Conservation (phyloP, 2,888 invertebrate species). For the Mythimna vitellina region DNA sequence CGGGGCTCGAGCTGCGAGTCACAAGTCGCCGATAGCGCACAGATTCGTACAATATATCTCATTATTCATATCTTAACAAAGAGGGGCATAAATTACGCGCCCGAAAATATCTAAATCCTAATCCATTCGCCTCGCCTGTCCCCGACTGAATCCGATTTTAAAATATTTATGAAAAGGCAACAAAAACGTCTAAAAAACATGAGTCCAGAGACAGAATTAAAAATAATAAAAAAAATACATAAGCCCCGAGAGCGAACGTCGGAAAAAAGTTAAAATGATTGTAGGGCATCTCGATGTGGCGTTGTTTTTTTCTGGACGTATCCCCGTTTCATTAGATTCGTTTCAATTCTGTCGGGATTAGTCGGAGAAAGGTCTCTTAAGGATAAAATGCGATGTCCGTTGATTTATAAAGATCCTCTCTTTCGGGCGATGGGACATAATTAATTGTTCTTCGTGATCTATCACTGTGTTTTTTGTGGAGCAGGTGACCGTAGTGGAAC, state of each 20-base stretch:
- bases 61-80: slow-evolving; percentile 90
- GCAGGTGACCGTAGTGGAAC: slow-evolving; percentile 71
- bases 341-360: slow-evolving; percentile 89
- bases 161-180: slow-evolving; percentile 90
- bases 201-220: slow-evolving; percentile 87
- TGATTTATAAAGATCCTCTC: slow-evolving; percentile 87
- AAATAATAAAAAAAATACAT: slow-evolving; percentile 81
- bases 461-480: slow-evolving; percentile 73
- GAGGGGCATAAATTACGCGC: slow-evolving; percentile 88
- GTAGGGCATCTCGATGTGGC: slow-evolving; percentile 85
- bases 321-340: slow-evolving; percentile 89
- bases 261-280: slow-evolving; percentile 90
- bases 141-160: slow-evolving; percentile 89
- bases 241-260: slow-evolving; percentile 83
- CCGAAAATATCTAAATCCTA: slow-evolving; percentile 90
- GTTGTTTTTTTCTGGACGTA: slow-evolving; percentile 81
- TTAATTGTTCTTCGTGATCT: slow-evolving; percentile 83
- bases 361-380: slow-evolving; percentile 86
- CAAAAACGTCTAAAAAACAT: slow-evolving; percentile 76
- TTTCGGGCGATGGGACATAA: slow-evolving; percentile 81
- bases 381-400: slow-evolving; percentile 86
- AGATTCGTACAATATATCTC: slow-evolving; percentile 82
- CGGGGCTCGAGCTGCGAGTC: slow-evolving; percentile 54
- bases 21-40: slow-evolving; percentile 73
- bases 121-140: slow-evolving; percentile 89